Evolutionary conservation across 2,113 vertebrate genomes (phyloP).

Genomic region (Tretioscincus oriximinensis): DNA sequence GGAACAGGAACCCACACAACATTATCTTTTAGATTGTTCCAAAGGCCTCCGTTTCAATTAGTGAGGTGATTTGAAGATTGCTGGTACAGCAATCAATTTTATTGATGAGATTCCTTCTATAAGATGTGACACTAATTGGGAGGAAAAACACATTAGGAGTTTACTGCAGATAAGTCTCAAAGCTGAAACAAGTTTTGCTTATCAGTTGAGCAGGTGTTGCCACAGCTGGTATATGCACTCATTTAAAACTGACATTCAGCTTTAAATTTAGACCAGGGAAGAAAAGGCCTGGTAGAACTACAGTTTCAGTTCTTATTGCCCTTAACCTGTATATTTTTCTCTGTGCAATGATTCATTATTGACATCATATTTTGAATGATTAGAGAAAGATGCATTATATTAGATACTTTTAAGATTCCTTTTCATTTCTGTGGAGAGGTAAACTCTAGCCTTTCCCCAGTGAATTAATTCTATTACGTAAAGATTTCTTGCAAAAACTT

Average conservation of each 20-base stretch:
- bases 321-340: slow-evolving; percentile 15
- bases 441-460: not conserved
- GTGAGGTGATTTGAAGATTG: slow-evolving; percentile 4
- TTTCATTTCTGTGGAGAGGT: not conserved
- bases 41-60: not conserved
- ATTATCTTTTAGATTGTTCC: not conserved
- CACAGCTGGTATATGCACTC: slow-evolving; percentile 33
- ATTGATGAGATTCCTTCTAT: slow-evolving; percentile 45
- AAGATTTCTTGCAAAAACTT: not conserved
- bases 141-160: slow-evolving; percentile 47
- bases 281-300: slow-evolving; percentile 46
- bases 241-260: slow-evolving; percentile 41
- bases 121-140: slow-evolving; percentile 39
- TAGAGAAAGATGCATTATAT: not conserved
- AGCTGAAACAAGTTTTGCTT: slow-evolving; percentile 42
- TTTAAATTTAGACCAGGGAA: slow-evolving; percentile 50
- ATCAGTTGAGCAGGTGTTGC: slow-evolving; percentile 51
- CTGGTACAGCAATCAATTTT: slow-evolving; percentile 6
- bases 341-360: slow-evolving; percentile 39
- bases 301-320: slow-evolving; percentile 29
- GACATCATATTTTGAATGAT: slow-evolving; percentile 28
- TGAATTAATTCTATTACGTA: not conserved
- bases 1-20: not conserved
- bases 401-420: not conserved
- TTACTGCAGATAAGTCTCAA: slow-evolving; percentile 51